Evolutionary conservation across 2,113 vertebrate species (phyloP).

Genomic region (Peromyscus maniculatus): DNA sequence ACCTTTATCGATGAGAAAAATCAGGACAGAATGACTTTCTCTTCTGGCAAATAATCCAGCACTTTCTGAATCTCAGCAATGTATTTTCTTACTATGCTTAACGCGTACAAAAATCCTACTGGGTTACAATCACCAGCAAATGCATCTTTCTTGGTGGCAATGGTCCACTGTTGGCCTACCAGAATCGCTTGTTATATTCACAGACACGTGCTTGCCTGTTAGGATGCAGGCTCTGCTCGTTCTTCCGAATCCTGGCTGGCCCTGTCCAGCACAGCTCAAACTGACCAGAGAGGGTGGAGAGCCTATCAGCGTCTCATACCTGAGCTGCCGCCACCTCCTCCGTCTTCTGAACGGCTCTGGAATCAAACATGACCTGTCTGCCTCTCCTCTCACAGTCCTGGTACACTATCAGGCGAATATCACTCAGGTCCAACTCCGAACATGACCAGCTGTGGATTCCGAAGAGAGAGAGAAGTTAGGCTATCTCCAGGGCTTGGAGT

Average conservation of each 20-base stretch:
- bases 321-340: constrained; percentile 84
- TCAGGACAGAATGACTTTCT: not conserved
- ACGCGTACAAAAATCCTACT: not conserved
- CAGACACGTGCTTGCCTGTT: not conserved
- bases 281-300: not conserved
- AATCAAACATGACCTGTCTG: constrained; percentile 94
- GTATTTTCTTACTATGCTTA: not conserved
- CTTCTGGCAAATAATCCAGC: not conserved
- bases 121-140: not conserved
- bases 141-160: not conserved
- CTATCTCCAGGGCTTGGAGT: not conserved
- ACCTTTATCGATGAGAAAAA: not conserved
- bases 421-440: constrained; percentile 91
- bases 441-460: constrained; percentile 90
- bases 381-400: constrained; percentile 94
- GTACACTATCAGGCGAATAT: constrained; percentile 94
- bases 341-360: constrained; percentile 91
- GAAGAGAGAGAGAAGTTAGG: constrained; percentile 60
- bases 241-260: not conserved
- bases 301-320: constrained; percentile 84
- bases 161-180: not conserved
- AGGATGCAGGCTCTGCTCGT: not conserved
- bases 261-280: not conserved
- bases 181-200: not conserved
- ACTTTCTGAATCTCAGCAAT: not conserved